Conservation (phyloP, 30 jellyfish, hydroid and myxozoan genomes). For the Cassiopea andromeda region DNA sequence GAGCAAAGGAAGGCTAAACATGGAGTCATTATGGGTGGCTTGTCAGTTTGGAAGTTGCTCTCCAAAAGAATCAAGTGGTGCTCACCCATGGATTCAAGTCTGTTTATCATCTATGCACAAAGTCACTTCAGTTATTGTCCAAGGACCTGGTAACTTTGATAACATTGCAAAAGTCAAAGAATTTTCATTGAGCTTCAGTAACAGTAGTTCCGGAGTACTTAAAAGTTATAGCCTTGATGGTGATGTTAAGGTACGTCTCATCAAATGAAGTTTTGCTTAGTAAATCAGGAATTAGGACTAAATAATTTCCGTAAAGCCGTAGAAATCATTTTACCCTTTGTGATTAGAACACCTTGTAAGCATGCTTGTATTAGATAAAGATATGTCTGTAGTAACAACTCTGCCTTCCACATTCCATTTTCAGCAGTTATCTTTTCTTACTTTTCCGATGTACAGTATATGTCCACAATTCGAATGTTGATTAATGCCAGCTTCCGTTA, state of each 20-base stretch:
- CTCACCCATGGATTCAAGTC: slow-evolving; percentile 11
- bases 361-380: too few species aligned
- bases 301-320: background rate
- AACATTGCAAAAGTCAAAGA: background rate
- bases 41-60: slow-evolving; percentile 18
- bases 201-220: background rate
- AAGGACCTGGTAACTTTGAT: too few species aligned
- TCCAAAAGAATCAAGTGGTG: slow-evolving; percentile 31
- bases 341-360: background rate
- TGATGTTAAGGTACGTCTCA: slow-evolving; percentile 19
- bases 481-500: too few species aligned
- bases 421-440: too few species aligned
- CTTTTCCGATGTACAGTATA: too few species aligned
- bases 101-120: too few species aligned
- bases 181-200: slow-evolving; percentile 26
- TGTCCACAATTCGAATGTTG: too few species aligned
- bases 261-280: too few species aligned
- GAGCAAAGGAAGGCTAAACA: too few species aligned
- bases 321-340: background rate
- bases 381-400: too few species aligned
- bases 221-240: slow-evolving; percentile 24
- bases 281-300: background rate
- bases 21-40: slow-evolving; percentile 38
- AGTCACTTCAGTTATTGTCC: too few species aligned
- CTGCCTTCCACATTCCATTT: too few species aligned